Evolutionary conservation across 2,797 vertebrate species (phyloP).

Genomic region (Sylvia borin): DNA sequence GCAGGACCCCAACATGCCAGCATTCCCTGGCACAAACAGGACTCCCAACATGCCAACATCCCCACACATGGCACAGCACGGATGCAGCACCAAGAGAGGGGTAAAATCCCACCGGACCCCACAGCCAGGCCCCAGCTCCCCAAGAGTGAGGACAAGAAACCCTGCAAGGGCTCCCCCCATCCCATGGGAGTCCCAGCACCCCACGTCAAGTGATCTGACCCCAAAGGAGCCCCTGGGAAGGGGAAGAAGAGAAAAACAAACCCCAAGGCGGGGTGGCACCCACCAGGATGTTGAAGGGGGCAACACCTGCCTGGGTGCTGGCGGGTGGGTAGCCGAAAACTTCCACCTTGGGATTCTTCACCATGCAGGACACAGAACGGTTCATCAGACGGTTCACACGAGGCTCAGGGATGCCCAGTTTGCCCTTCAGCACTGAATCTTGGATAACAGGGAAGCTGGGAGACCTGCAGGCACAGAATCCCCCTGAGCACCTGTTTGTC

Average conservation of each 20-base stretch:
- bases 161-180: background rate
- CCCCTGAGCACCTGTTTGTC: background rate
- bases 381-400: constrained; percentile 96
- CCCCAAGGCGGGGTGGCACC: constrained; percentile 75
- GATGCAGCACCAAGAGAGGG: rapidly evolving
- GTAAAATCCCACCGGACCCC: background rate
- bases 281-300: constrained; percentile 79
- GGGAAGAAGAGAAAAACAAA: constrained; percentile 81
- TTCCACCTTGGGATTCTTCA: constrained; percentile 97
- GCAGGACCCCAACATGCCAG: background rate
- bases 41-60: background rate
- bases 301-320: constrained; percentile 90
- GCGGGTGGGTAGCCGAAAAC: constrained; percentile 92
- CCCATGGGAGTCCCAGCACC: background rate
- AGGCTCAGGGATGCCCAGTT: constrained; percentile 91
- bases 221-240: background rate
- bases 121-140: rapidly evolving
- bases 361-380: constrained; percentile 94
- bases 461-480: constrained; percentile 78
- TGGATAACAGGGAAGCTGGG: constrained; percentile 97
- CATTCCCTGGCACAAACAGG: background rate
- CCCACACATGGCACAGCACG: too few relatives aligned
- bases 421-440: constrained; percentile 94
- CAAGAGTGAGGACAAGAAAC: background rate
- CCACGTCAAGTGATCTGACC: rapidly evolving